Evolutionary conservation across 2,888 invertebrate species (phyloP).

Genomic region (Lordiphosa andalusiaca): DNA sequence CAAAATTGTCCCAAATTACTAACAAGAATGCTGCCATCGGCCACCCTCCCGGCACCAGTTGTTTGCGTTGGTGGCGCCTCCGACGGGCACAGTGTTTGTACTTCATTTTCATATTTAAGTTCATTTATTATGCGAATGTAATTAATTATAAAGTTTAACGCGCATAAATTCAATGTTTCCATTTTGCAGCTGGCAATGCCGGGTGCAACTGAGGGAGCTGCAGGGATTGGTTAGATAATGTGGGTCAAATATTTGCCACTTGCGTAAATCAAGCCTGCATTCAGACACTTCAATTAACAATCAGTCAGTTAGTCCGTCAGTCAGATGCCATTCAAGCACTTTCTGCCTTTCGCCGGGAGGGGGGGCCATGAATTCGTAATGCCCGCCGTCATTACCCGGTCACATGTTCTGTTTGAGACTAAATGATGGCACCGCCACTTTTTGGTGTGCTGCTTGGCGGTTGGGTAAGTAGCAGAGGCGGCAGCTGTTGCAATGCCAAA

Average conservation of each 20-base stretch:
- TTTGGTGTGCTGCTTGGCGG: constrained; percentile 5
- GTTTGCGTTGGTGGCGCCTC: constrained; percentile 3
- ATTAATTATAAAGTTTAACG: constrained; percentile 67
- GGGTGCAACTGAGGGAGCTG: background rate
- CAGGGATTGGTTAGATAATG: background rate
- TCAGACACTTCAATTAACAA: constrained; percentile 24
- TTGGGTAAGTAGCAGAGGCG: constrained; percentile 1
- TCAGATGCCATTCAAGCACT: constrained; percentile 15
- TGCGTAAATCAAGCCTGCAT: constrained; percentile 24
- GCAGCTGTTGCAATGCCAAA: constrained; percentile 32
- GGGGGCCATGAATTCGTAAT: constrained; percentile 44
- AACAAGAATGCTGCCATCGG: background rate
- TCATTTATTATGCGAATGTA: constrained; percentile 70
- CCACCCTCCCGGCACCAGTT: background rate
- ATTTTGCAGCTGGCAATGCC: constrained; percentile 30
- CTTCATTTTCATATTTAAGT: constrained; percentile 69
- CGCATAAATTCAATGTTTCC: constrained; percentile 51
- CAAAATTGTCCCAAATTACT: constrained; percentile 1
- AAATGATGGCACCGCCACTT: constrained; percentile 24
- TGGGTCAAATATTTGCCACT: constrained; percentile 5
- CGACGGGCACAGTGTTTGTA: constrained; percentile 47
- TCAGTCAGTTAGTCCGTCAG: constrained; percentile 19
- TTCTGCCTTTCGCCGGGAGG: constrained; percentile 2
- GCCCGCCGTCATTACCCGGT: constrained; percentile 33
- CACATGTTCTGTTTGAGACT: constrained; percentile 33